These are phyloP conservation scores for Trichonephila inaurata DNA, from an alignment of 1,140 invertebrate species.

Conservation along the genomic window DNA sequence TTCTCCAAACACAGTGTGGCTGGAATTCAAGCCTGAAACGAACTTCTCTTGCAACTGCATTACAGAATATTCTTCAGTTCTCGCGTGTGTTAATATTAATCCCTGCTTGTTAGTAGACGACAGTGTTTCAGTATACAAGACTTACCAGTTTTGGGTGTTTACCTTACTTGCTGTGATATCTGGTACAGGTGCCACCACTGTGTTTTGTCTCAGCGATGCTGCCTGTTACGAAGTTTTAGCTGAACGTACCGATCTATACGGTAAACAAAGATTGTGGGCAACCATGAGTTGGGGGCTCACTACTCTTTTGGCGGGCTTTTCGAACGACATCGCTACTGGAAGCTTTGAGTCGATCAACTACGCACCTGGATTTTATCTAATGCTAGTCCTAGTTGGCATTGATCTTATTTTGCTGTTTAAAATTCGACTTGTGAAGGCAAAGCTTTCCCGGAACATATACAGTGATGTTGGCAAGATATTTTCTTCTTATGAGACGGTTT, in stretches of 20 bases:
- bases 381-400: constrained; percentile 81
- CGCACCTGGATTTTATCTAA: constrained; percentile 88
- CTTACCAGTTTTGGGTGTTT: constrained; percentile 77
- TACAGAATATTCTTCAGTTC: not conserved
- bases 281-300: constrained; percentile 89
- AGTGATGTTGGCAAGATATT: constrained; percentile 84
- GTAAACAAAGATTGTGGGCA: constrained; percentile 88
- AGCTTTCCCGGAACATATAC: constrained; percentile 17
- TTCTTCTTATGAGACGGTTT: constrained; percentile 84
- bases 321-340: constrained; percentile 87
- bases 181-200: constrained; percentile 58
- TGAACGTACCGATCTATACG: constrained; percentile 83
- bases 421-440: not conserved
- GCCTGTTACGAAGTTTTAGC: constrained; percentile 76
- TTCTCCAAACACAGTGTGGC: not conserved
- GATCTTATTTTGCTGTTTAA: constrained; percentile 82
- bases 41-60: constrained; percentile 33
- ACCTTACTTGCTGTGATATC: constrained; percentile 72
- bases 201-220: constrained; percentile 39
- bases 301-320: constrained; percentile 86
- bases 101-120: not conserved
- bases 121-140: not conserved
- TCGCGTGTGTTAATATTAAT: not conserved
- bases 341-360: constrained; percentile 87
- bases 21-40: not conserved